Evolutionary conservation across 2,797 vertebrate genomes (phyloP), one percentile per base, ranked within the genome.

Genomic region (Danionella dracula): DNA sequence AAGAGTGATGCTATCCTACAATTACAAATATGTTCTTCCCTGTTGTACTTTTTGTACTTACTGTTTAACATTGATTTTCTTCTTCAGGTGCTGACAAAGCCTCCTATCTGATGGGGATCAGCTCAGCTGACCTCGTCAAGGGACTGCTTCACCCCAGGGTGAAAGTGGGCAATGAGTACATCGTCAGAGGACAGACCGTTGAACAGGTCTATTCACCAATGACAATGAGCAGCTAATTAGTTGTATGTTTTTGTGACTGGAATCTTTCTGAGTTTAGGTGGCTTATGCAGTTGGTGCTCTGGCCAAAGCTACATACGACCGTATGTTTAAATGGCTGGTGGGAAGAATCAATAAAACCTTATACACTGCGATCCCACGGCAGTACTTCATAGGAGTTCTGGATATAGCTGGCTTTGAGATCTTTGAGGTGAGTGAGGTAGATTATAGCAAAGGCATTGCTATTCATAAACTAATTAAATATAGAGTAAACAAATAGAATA

Each of bases 371-470:
- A 79, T 97, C 64, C 85, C 93, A 70, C 87, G 93, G 1, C 92
- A 96, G 84, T 94, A 91, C 88, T 96, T 97, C 85, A 95, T 96
- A 0, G 95, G 94, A 21, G 94, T 97, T 8, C 83, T 97, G 58
- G 94, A 98, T 82, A 97, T 96, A 0, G 94, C 94, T n/a, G 95
- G 93, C 66, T 97, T 96, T 3, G 94, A 98, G 86, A 93, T 97
- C 80, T 96, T 96, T 74, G 94, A 95, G 1, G 94, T 95, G 83
- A 74, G 82, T 66, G 11, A n/a, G n/a, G n/a, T n/a, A n/a, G n/a
- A n/a, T n/a, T n/a, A n/a, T n/a, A n/a, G n/a, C n/a, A n/a, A n/a
- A n/a, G n/a, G n/a, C n/a, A n/a, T n/a, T n/a, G n/a, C n/a, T n/a
- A n/a, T n/a, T n/a, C n/a, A n/a, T n/a, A n/a, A n/a, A n/a, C n/a